phyloP scores from a whole-genome alignment of 2,113 vertebrate genomes.

The Sylvilagus bachmani region DNA sequence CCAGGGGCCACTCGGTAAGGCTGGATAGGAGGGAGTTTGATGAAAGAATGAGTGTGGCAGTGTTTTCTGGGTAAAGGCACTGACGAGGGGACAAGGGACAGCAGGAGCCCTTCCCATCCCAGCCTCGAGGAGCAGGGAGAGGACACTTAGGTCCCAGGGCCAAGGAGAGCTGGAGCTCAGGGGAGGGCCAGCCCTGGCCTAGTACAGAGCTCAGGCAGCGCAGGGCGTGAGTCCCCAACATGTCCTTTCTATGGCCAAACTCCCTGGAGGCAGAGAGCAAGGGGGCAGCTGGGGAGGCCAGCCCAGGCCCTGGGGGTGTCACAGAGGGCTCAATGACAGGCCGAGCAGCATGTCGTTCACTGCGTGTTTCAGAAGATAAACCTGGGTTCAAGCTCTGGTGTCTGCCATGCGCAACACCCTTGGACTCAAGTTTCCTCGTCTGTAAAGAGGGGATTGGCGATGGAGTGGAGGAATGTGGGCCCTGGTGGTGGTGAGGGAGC shows the following conservation, averaged over 20 bases:
- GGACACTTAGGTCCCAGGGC: not conserved
- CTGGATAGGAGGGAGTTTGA: not conserved
- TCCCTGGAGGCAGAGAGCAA: not conserved
- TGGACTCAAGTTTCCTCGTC: not conserved
- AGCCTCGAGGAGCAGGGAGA: not conserved
- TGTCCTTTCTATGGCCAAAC: not conserved
- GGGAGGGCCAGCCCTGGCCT: not conserved
- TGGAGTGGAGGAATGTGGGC: not conserved
- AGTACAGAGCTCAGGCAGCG: not conserved
- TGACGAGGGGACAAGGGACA: too few species aligned
- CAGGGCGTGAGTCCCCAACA: not conserved
- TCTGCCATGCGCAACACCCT: not conserved
- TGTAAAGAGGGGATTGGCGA: not conserved
- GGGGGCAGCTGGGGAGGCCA: not conserved
- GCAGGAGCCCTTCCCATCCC: not conserved
- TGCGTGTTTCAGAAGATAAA: not conserved
- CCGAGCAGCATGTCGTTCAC: rapidly evolving
- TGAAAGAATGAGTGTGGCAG: not conserved
- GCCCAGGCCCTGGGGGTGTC: not conserved
- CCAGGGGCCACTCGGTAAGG: not conserved
- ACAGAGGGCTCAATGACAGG: not conserved
- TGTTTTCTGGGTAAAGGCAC: not conserved
- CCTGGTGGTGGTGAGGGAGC: not conserved
- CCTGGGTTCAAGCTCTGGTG: not conserved
- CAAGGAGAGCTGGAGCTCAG: not conserved